phyloP scores from a whole-genome alignment of 1,140 invertebrate species.

The Drosophila virilis region DNA sequence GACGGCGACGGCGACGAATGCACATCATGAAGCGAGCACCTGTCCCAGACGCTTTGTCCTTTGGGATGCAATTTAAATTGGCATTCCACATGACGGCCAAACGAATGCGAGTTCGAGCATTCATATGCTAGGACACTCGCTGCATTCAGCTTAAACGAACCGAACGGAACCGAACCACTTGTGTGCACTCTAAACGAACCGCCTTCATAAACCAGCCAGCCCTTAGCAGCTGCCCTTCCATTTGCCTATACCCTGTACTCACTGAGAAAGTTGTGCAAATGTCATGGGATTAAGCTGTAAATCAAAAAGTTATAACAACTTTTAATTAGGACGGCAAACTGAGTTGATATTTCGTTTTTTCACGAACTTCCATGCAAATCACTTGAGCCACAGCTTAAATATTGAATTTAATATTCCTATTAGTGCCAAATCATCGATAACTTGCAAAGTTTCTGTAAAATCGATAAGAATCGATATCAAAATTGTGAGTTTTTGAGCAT shows the following conservation, averaged over 20 bases:
- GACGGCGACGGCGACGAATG: background rate
- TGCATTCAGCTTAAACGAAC: conserved; percentile 11
- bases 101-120: conserved; percentile 28
- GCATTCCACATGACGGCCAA: conserved; percentile 72
- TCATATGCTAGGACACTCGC: conserved; percentile 6
- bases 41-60: conserved; percentile 67
- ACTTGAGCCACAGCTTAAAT: too few relatives aligned
- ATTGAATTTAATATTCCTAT: too few relatives aligned
- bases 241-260: background rate
- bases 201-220: conserved; percentile 18
- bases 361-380: too few relatives aligned
- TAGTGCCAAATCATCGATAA: too few relatives aligned
- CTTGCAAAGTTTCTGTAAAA: too few relatives aligned
- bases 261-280: background rate
- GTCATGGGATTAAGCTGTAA: too few relatives aligned
- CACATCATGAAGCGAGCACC: conserved; percentile 51
- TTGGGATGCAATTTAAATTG: conserved; percentile 82
- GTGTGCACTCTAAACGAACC: too few relatives aligned
- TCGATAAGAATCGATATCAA: too few relatives aligned
- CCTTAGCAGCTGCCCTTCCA: conserved; percentile 41
- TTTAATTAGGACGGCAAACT: too few relatives aligned
- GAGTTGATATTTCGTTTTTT: too few relatives aligned
- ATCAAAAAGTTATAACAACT: too few relatives aligned
- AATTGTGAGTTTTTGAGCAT: too few relatives aligned
- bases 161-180: background rate